Percentiles rank a stretch among this genome's conserved stretches.
phyloP scores from a whole-genome alignment of 2,797 vertebrate species.

The Oreochromis grahami region DNA sequence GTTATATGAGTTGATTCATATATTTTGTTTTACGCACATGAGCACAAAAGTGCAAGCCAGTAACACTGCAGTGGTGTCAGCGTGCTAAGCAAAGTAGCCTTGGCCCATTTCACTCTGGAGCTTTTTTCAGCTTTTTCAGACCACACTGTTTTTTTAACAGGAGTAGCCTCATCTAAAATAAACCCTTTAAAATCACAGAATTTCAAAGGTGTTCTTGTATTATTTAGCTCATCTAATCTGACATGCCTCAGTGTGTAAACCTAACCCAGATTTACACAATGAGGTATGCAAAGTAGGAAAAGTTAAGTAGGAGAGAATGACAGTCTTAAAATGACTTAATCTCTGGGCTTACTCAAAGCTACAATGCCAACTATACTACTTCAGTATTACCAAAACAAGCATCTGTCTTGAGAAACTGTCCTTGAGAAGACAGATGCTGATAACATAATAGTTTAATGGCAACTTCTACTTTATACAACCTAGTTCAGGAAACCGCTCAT shows the following conservation, averaged over 20 bases:
- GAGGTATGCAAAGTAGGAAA: neutral
- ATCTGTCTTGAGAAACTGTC: neutral
- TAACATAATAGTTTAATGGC: neutral
- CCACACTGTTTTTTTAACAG: neutral
- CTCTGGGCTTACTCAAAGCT: neutral
- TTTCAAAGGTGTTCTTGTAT: neutral
- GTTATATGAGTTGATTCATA: neutral
- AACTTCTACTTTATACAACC: neutral
- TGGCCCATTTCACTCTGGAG: neutral
- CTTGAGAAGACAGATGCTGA: neutral
- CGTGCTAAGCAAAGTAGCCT: neutral
- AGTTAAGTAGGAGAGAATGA: fast-evolving
- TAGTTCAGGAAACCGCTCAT: neutral
- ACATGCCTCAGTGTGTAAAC: fast-evolving
- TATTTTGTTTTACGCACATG: neutral
- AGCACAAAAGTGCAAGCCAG: neutral
- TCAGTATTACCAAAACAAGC: neutral
- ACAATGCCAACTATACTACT: neutral
- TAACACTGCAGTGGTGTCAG: neutral
- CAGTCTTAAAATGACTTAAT: neutral
- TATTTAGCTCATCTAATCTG: neutral
- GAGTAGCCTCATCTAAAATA: neutral
- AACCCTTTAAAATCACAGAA: neutral
- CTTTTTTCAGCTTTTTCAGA: neutral
- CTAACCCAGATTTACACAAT: fast-evolving